Evolutionary conservation across 2,888 invertebrate genomes (phyloP), one percentile per base, ranked within the genome.

Genomic region (Chrysomela aeneicollis): DNA sequence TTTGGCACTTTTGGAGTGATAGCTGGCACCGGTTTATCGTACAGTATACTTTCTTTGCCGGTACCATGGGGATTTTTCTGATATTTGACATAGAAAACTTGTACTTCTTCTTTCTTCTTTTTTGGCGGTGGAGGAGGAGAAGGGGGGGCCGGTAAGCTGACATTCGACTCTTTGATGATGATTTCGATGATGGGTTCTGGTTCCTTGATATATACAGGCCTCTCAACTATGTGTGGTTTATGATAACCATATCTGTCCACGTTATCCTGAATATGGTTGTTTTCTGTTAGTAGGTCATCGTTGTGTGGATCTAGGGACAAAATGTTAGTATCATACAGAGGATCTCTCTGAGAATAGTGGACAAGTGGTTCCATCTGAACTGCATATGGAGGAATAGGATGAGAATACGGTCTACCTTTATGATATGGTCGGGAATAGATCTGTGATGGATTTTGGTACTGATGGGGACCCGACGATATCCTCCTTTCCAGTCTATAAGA

Each of bases 131-230:
- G 85, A 1, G 85, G 86, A 8, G 86, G 84, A 4, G 83, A 81
- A 0, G 85, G 83, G 3, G 87, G 86, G 1, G 91, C 87, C 1
- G 93, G 90, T 1, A 93, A 79, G 0, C 92, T 87, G 76, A 93
- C 92, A 78, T 95, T 95, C 0, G 94, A 93, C 81, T 95, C 94
- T 77, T 93, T 94, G 58, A 95, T 94, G 67, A 95, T 95, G 71
- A 95, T 95, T 83, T 95, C 95, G 74, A 95, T 95, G 18, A 95
- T 95, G 4, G 94, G 94, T 78, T 94, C 94, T 0, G 94, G 94
- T 58, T 92, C 91, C 78, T 91, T 90, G 70, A 90, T 86, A 74
- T 82, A 84, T 59, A 82, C 77, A 1, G 81, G 83, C 61, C 79
- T 76, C 62, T 83, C 83, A 22, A 82, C 75, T 17, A 81, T 77